A percentile compares a stretch with the other conserved stretches of the same genome.
Conservation (phyloP, 2,888 invertebrate species). For the Drosophila anomelani region DNA sequence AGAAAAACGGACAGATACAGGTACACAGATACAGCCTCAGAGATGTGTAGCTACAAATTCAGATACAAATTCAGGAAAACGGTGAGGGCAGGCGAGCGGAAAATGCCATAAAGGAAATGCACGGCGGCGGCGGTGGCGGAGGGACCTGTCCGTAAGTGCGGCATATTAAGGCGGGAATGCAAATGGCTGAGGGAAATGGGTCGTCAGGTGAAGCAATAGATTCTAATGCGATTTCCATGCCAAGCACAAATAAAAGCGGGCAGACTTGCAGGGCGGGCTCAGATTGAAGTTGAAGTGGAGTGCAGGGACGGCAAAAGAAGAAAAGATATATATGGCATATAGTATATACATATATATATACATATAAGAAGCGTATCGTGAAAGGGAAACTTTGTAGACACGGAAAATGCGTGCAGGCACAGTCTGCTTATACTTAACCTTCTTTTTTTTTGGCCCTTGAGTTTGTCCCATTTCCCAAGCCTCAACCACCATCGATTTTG, state of each 20-base stretch:
- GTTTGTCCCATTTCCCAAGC: constrained; percentile 10
- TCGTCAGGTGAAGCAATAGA: constrained; percentile 43
- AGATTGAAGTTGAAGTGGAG: constrained; percentile 8
- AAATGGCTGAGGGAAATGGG: constrained; percentile 37
- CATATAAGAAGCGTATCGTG: neutral
- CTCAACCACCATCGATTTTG: neutral
- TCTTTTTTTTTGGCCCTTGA: constrained; percentile 10
- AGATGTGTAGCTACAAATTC: constrained; percentile 7
- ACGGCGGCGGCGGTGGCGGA: constrained; percentile 22
- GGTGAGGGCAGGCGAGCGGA: constrained; percentile 45
- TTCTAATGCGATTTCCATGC: constrained; percentile 55
- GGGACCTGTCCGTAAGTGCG: constrained; percentile 1
- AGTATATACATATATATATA: neutral
- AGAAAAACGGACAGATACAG: constrained; percentile 16
- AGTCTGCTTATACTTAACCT: constrained; percentile 17
- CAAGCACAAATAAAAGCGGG: constrained; percentile 35
- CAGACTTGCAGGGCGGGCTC: constrained; percentile 1
- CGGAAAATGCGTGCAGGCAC: constrained; percentile 18
- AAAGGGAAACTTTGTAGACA: neutral
- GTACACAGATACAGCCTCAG: constrained; percentile 8
- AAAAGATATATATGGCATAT: neutral
- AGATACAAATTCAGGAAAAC: constrained; percentile 22
- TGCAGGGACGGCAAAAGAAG: neutral
- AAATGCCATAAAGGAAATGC: constrained; percentile 67
- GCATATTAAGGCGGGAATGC: constrained; percentile 36